Conservation (phyloP, 2,797 vertebrate genomes). For the Tolypeutes matacus region DNA sequence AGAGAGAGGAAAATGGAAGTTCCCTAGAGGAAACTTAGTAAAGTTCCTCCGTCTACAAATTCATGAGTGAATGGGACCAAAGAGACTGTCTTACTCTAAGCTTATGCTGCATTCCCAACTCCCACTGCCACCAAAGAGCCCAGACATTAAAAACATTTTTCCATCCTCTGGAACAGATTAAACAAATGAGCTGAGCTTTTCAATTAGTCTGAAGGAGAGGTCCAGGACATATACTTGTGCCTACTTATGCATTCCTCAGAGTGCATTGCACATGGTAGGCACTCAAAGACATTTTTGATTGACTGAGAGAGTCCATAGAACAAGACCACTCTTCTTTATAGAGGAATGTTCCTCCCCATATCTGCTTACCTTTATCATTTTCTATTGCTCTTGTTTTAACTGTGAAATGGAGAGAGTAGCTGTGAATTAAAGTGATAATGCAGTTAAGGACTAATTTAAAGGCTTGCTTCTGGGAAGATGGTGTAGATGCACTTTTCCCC, state of each 20-base stretch:
- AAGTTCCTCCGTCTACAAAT: slow-evolving; percentile 44
- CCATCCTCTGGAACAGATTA: slow-evolving; percentile 37
- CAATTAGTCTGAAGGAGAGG: not conserved
- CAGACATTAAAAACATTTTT: slow-evolving; percentile 40
- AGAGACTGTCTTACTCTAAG: not conserved
- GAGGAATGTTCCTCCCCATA: not conserved
- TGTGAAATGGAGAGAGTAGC: not conserved
- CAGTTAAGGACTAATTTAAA: not conserved
- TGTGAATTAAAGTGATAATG: slow-evolving; percentile 24
- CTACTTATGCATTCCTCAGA: not conserved
- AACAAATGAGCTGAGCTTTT: slow-evolving; percentile 27
- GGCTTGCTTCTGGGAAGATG: not conserved
- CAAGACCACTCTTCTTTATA: not conserved
- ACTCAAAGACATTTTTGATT: not conserved
- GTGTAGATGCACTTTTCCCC: not conserved
- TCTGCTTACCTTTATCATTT: not conserved
- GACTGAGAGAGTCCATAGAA: not conserved
- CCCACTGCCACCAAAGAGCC: slow-evolving; percentile 41
- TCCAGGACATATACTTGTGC: not conserved
- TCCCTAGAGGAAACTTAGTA: slow-evolving; percentile 52
- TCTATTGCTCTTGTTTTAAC: slow-evolving; percentile 4
- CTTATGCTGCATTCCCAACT: slow-evolving; percentile 1
- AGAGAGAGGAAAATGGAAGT: not conserved
- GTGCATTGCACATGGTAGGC: not conserved
- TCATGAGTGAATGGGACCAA: not conserved